Base-by-base conservation (phyloP, 1,140 invertebrate species). In the Oscheius sp. region DNA sequence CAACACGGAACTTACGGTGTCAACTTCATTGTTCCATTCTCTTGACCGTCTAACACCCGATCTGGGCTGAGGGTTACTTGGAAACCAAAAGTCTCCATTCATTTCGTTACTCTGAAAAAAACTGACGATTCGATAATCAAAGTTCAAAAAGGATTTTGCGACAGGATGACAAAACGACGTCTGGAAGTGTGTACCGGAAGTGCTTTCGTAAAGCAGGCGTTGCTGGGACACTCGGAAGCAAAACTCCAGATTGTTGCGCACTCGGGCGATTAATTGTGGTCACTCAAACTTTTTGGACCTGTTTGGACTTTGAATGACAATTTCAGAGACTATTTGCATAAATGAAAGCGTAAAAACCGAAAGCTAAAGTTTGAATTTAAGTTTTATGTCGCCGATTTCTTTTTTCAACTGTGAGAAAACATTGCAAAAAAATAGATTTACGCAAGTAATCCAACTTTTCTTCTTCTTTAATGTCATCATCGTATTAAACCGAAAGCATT, bases 31-130 rank as follows among this genome's bases (percentile, higher is more conserved):
- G 7, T 55, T 55, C 49, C 49, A 55, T 23, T 55, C 49, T 23
- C 28, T 55, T 4, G 49, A 55, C 23, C 49, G 49, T 13, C 49
- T 7, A 23, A 55, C 49, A 4, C 49, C 49, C 28, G 49, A 55
- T 55, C 49, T 55, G 49, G 49, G 49, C 49, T 55, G 49, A 13
- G 49, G 49, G 28, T 55, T 55, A 26, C 28, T 55, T 55, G 49
- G 49, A 23, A 55, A 55, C 49, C 49, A 55, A 23, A 20, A 55
- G 23, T 23, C 49, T n/a, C n/a, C n/a, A 4, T 55, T 23, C 49
- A 55, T 55, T 23, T 55, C 49, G 23, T 55, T 26, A 55, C 49
- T 55, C 49, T 55, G 49, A 55, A 55, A 55, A 23, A 13, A 23
- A 23, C n/a, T n/a, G n/a, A n/a, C n/a, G n/a, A n/a, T n/a, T n/a